Conservation (phyloP, 2,888 invertebrate species). For the Schizaphis graminum region DNA sequence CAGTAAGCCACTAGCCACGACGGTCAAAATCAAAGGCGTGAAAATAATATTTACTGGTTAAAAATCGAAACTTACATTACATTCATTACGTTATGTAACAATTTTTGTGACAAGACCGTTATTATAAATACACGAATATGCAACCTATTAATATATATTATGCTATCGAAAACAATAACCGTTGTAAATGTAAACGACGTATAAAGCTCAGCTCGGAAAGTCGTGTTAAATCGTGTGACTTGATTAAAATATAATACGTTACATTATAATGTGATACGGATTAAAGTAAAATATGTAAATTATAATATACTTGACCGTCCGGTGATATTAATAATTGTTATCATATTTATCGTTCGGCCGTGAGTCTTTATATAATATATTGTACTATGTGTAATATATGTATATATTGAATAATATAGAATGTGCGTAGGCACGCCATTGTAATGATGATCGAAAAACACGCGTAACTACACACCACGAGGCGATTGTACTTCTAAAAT, state of each 20-base stretch:
- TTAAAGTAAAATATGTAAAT: conserved; percentile 27
- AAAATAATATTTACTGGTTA: background rate
- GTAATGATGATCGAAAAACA: background rate
- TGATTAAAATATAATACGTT: background rate
- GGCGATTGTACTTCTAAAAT: background rate
- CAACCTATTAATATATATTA: background rate
- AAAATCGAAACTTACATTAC: background rate
- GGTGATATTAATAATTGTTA: background rate
- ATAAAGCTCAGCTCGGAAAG: background rate
- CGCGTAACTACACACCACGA: background rate
- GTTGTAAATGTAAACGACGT: background rate
- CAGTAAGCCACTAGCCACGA: background rate
- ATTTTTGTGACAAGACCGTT: background rate
- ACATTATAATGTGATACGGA: background rate
- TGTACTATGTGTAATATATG: too few relatives aligned
- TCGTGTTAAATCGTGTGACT: background rate
- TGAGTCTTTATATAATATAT: background rate
- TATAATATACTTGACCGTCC: background rate
- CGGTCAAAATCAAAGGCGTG: background rate
- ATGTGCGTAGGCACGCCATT: background rate
- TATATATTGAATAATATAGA: background rate
- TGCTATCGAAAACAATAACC: background rate
- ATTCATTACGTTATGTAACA: background rate
- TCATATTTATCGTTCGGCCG: background rate
- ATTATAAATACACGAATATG: background rate